Percentiles rank a stretch among this genome's conserved stretches.
Conservation (phyloP, 2,797 vertebrate species). For the Melanotaenia parkinsoni region DNA sequence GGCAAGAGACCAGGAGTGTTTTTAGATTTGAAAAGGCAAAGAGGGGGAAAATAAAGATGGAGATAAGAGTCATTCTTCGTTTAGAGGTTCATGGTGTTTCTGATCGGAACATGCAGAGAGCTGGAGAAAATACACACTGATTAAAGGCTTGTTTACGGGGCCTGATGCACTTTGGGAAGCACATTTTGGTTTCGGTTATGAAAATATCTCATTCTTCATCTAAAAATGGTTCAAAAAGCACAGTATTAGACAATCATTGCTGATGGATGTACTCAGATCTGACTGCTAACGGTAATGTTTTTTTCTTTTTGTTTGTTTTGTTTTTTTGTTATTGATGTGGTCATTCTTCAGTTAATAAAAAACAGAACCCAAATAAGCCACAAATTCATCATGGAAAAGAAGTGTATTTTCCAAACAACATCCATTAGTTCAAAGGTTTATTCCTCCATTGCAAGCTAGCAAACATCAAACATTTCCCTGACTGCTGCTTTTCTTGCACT, state of each 20-base stretch:
- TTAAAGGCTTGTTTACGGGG: slow-evolving; percentile 11
- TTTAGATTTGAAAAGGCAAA: slow-evolving; percentile 41
- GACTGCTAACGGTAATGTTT: background rate
- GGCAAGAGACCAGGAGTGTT: slow-evolving; percentile 52
- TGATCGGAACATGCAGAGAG: slow-evolving; percentile 8
- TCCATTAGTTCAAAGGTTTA: too few species aligned
- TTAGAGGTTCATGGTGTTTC: slow-evolving; percentile 14
- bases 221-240: background rate
- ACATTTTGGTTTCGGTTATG: background rate
- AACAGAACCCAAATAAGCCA: too few species aligned
- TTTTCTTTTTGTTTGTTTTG: background rate
- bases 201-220: too few species aligned
- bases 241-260: background rate
- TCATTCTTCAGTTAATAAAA: too few species aligned
- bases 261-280: too few species aligned
- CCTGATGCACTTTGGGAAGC: background rate
- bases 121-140: slow-evolving; percentile 5
- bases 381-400: too few species aligned
- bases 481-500: too few species aligned
- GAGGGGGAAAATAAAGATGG: slow-evolving; percentile 3
- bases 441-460: too few species aligned
- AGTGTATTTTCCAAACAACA: too few species aligned
- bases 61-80: slow-evolving; percentile 24
- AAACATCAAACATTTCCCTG: too few species aligned
- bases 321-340: background rate